Conservation (phyloP, 2,888 invertebrate species). For the Stegana nigrithorax region DNA sequence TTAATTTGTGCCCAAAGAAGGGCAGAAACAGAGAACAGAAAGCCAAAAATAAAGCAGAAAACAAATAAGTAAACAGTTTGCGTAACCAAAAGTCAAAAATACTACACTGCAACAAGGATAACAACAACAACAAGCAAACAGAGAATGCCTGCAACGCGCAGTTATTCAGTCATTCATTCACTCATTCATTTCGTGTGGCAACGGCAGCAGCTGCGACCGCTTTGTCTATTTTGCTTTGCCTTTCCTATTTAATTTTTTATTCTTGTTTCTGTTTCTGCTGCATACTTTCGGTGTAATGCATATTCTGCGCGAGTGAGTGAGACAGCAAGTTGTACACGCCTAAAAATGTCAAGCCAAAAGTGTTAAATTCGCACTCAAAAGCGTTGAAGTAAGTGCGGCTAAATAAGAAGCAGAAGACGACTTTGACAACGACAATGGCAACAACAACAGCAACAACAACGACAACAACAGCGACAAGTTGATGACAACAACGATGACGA, state of each 20-base stretch:
- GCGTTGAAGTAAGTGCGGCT: conserved; percentile 1
- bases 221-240: background rate
- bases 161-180: background rate
- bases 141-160: background rate
- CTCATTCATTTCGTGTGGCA: conserved; percentile 17
- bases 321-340: conserved; percentile 33
- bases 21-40: background rate
- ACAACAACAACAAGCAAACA: conserved; percentile 24
- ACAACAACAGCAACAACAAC: background rate
- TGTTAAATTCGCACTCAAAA: conserved; percentile 60
- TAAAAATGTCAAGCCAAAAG: conserved; percentile 59
- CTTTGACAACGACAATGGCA: background rate
- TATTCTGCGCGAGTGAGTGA: too few species aligned
- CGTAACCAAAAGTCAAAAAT: conserved; percentile 14
- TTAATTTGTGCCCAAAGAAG: conserved; percentile 40
- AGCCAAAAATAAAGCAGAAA: background rate
- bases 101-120: conserved; percentile 35
- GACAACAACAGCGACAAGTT: background rate
- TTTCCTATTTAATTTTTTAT: too few species aligned
- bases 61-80: background rate
- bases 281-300: background rate
- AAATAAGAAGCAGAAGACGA: background rate
- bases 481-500: background rate
- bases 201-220: conserved; percentile 8
- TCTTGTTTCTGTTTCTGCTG: background rate